Evolutionary conservation across 2,888 invertebrate genomes (phyloP), one percentile per base, ranked within the genome.

Genomic region (Pomacea canaliculata): DNA sequence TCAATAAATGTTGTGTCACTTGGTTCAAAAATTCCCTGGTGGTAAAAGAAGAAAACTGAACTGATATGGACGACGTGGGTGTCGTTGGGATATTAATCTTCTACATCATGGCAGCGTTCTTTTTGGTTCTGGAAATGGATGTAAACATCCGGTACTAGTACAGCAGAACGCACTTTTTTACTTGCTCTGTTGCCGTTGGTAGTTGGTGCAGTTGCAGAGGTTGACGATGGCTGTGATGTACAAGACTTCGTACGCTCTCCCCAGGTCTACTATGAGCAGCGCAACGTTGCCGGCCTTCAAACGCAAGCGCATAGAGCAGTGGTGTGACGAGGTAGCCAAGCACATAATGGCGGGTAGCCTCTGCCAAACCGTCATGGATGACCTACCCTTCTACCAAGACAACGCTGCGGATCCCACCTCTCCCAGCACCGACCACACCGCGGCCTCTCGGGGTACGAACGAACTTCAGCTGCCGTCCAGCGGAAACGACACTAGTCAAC

Each of bases 281-380:
- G 49, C 68, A 48, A 59, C 59, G 37, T 66, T 79, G 70, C 70
- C 76, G 19, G 72, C 77, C 0, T 81, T 75, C 71, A 80, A 80
- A n/a, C 71, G 80, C 23, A 70, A 77, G 48, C 75, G 81, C 46
- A 81, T 81, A 48, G 81, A 81, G 68, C 76, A 71, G 46, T 81
- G 81, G 81, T 78, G 79, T 37, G 75, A 77, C 27, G 78, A 79
- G 23, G 81, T 81, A 37, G 73, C 78, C 18, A 71, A 75, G 46
- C 78, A 80, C 75, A 73, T 81, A 23, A 70, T 66, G 62, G 70
- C 79, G 19, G 81, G 81, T 18, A 81, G 78, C 72, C 73, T 81
- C 37, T 81, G 81, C 59, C 74, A 71, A 23, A 60, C 73, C 46
- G 80, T 80, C 27, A 78, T 65, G n/a, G 78, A 78, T 67, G 78